Evolutionary conservation across 2,113 vertebrate genomes (phyloP).

Genomic region (Odocoileus hemionus): DNA sequence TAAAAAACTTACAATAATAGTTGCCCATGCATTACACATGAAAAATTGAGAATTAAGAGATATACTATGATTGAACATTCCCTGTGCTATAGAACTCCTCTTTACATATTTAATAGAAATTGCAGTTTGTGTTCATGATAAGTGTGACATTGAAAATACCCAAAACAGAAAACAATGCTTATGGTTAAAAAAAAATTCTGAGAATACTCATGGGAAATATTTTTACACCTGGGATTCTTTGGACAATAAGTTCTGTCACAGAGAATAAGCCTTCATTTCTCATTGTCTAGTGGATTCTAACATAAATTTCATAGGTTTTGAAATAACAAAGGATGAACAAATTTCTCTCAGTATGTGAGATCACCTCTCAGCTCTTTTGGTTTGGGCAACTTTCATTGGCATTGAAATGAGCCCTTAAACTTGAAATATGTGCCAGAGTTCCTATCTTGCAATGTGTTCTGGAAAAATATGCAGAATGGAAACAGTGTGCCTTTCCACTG

Average conservation of each 20-base stretch:
- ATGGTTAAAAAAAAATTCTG: not conserved
- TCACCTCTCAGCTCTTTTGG: not conserved
- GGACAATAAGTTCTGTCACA: not conserved
- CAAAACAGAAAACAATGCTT: not conserved
- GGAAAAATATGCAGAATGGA: not conserved
- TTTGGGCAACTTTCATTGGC: not conserved
- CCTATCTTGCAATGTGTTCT: not conserved
- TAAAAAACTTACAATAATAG: not conserved
- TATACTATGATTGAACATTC: rapidly evolving
- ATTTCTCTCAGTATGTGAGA: not conserved
- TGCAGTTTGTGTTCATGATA: not conserved
- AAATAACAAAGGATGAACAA: not conserved
- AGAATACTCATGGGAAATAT: not conserved
- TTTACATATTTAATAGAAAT: not conserved
- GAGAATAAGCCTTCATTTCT: not conserved
- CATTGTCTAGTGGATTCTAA: not conserved
- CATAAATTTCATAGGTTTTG: not conserved
- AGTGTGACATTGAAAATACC: not conserved
- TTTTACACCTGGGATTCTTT: not conserved
- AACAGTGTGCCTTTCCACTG: not conserved
- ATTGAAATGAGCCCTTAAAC: rapidly evolving
- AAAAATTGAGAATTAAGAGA: not conserved
- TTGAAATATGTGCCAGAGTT: not conserved
- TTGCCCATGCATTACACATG: not conserved
- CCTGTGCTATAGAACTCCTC: not conserved